These are phyloP conservation scores for Sebastes reedi DNA, from an alignment of 2,797 vertebrate genomes.

Conservation along the genomic window DNA sequence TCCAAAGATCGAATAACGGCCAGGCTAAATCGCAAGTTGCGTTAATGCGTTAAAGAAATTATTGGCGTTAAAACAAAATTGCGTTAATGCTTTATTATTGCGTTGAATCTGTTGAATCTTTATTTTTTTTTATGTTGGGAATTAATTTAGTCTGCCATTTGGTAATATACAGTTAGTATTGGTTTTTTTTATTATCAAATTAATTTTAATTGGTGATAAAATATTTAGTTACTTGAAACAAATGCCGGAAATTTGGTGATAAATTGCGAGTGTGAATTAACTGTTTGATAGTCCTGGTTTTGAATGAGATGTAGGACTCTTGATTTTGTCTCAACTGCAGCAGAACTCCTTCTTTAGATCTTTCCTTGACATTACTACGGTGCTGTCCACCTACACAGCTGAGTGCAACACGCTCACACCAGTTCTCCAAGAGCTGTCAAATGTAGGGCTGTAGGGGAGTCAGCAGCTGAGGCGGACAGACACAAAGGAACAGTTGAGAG, in stretches of 20 bases:
- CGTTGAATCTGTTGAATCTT: too few relatives aligned
- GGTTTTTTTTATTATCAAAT: background rate
- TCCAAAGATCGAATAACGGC: too few relatives aligned
- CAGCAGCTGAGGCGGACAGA: background rate
- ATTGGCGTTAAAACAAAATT: too few relatives aligned
- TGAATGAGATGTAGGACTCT: background rate
- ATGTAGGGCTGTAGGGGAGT: background rate
- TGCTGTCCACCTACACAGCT: constrained; percentile 42
- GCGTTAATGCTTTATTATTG: too few relatives aligned
- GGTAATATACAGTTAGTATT: background rate
- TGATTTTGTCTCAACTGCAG: background rate
- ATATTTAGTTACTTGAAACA: background rate
- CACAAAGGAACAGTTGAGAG: background rate
- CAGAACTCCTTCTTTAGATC: constrained; percentile 1
- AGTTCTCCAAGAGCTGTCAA: background rate
- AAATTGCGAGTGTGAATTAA: background rate
- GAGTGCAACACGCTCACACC: background rate
- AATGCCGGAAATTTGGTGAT: background rate
- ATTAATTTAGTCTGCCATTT: background rate
- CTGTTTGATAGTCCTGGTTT: background rate
- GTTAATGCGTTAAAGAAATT: too few relatives aligned
- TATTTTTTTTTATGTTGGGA: too few relatives aligned
- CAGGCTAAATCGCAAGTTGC: too few relatives aligned
- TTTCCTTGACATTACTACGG: background rate
- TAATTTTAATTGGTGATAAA: background rate